Conservation (phyloP, 1,140 invertebrate genomes). For the Papilio dardanus region DNA sequence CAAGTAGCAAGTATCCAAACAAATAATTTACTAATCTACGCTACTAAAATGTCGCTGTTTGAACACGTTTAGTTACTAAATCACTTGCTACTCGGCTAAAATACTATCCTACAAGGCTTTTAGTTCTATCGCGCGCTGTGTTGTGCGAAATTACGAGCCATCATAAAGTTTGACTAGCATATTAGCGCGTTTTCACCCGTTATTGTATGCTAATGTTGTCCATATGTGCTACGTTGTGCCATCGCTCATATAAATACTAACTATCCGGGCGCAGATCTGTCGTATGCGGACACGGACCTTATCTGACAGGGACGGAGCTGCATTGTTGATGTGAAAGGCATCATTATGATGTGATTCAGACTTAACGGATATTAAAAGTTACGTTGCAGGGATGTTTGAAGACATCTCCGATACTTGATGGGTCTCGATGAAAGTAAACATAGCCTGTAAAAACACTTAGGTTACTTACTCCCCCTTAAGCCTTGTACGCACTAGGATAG, state of each 20-base stretch:
- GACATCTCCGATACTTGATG: no score
- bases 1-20: no score
- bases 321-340: constrained; percentile 11
- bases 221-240: neutral
- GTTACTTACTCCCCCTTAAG: no score
- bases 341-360: neutral
- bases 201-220: constrained; percentile 7
- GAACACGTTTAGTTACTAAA: no score
- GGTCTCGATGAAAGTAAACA: no score
- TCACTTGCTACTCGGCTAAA: no score
- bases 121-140: neutral
- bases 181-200: neutral
- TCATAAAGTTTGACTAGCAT: neutral
- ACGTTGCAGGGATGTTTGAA: neutral
- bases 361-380: neutral
- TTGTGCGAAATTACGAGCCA: neutral
- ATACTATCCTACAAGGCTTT: no score
- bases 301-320: neutral
- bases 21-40: no score
- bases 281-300: constrained; percentile 9
- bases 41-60: no score
- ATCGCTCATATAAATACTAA: constrained; percentile 12
- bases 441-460: no score
- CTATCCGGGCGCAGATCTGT: neutral
- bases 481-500: no score